Conservation (phyloP, 2,113 vertebrate species). For the Laticauda laticaudata region DNA sequence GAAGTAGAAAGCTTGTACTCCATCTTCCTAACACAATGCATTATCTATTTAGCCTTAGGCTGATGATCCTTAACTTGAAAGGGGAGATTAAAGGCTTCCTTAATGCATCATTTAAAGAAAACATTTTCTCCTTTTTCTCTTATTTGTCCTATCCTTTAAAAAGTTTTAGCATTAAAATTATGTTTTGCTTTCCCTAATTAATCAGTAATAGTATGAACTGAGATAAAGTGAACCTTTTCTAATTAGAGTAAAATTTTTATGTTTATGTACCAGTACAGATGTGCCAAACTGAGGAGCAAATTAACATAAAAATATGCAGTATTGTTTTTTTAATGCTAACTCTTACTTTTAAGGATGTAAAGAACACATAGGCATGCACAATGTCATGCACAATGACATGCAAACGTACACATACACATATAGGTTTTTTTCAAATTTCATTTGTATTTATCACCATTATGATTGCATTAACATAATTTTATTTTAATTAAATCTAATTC, state of each 20-base stretch:
- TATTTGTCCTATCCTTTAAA: slow-evolving; percentile 58
- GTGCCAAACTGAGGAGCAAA: slow-evolving; percentile 87
- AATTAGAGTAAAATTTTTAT: slow-evolving; percentile 68
- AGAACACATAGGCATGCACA: slow-evolving; percentile 59
- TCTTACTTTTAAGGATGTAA: slow-evolving; percentile 57
- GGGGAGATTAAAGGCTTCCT: slow-evolving; percentile 67
- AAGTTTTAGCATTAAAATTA: slow-evolving; percentile 49
- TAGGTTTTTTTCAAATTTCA: slow-evolving; percentile 62
- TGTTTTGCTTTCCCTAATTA: slow-evolving; percentile 44
- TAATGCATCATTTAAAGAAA: slow-evolving; percentile 60
- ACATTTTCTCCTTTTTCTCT: slow-evolving; percentile 52
- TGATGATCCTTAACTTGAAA: slow-evolving; percentile 69
- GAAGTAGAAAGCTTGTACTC: slow-evolving; percentile 65
- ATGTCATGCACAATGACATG: too few species aligned
- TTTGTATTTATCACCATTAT: slow-evolving; percentile 72
- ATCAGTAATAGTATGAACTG: slow-evolving; percentile 59
- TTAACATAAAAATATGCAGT: slow-evolving; percentile 71
- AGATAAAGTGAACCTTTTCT: slow-evolving; percentile 59
- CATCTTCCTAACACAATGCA: slow-evolving; percentile 70
- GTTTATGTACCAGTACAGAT: slow-evolving; percentile 74
- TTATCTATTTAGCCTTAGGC: slow-evolving; percentile 72
- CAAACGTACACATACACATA: neutral
- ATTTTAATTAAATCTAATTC: slow-evolving; percentile 79
- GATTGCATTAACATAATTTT: slow-evolving; percentile 81
- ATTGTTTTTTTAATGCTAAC: slow-evolving; percentile 74